Evolutionary conservation across 2,113 vertebrate genomes (phyloP).

Genomic region (Eptesicus fuscus): DNA sequence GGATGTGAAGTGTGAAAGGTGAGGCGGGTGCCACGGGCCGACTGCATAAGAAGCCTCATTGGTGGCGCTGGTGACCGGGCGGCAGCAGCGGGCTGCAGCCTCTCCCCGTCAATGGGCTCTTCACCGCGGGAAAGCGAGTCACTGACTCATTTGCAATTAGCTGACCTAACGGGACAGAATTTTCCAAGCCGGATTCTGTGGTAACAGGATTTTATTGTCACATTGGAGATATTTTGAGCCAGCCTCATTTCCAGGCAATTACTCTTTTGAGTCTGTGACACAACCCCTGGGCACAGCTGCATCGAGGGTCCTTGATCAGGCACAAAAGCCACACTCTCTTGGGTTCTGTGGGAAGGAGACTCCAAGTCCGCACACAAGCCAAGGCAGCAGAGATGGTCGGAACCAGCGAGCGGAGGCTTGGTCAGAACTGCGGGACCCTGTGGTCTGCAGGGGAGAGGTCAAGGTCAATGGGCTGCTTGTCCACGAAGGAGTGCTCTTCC

Average conservation of each 20-base stretch:
- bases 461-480: not conserved
- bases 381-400: not conserved
- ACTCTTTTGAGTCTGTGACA: slow-evolving; percentile 81
- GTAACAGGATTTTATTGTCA: slow-evolving; percentile 94
- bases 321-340: slow-evolving; percentile 73
- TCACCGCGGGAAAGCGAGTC: slow-evolving; percentile 91
- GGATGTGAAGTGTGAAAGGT: slow-evolving; percentile 91
- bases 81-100: slow-evolving; percentile 82
- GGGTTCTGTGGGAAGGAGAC: slow-evolving; percentile 34
- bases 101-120: slow-evolving; percentile 95
- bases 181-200: slow-evolving; percentile 89
- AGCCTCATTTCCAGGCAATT: slow-evolving; percentile 82
- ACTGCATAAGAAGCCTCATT: slow-evolving; percentile 87
- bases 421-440: not conserved
- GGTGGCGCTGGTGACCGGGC: slow-evolving; percentile 78
- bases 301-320: not conserved
- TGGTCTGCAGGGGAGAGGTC: not conserved
- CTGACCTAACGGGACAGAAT: slow-evolving; percentile 91
- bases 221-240: slow-evolving; percentile 91
- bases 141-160: slow-evolving; percentile 91
- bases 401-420: not conserved
- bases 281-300: slow-evolving; percentile 84
- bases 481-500: not conserved
- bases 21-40: slow-evolving; percentile 84
- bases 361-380: not conserved